Evolutionary conservation across 2,888 invertebrate species (phyloP), one percentile per base, ranked within the genome.

Genomic region (Sericinus montela): DNA sequence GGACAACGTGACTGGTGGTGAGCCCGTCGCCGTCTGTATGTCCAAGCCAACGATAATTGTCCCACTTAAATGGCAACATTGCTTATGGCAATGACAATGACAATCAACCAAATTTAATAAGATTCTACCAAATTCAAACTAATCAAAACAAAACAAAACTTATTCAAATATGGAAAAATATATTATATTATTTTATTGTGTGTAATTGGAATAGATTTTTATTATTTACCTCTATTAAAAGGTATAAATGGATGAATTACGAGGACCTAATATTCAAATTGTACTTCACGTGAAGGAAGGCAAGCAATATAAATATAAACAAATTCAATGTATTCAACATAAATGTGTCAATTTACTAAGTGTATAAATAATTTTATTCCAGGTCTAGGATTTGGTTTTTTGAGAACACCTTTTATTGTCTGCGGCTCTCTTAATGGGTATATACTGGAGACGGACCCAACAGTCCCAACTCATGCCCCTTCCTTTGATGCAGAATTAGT

Each of bases 401-500:
- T 91, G 54, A 75, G 74, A 45, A 80, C 89, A 52, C 88, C 91
- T 0, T 90, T 92, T 36, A 67, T 90, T 15, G 86, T 93, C 30
- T 89, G 90, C 54, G 92, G 92, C 2, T 91, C 92, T 34, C 72
- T 93, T 3, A 92, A 93, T 79, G 91, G 92, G 0, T 91, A 92
- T 56, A 90, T 91, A 66, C 75, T 93, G 60, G 93, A 95, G 74
- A 92, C 94, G 0, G 93, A 94, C 64, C 87, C 91, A 10, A 89
- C 90, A 7, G 83, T 90, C 1, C 87, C 92, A 0, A 82, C 86
- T 25, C 88, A 91, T 39, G 80, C 89, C 47, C 93, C 93, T 0
- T 77, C 90, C 37, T 94, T 94, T 68, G 92, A 92, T 55, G 93
- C 93, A 15, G 94, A 94, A 69, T 90, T 95, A 47, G 91, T 94